Base-by-base conservation (phyloP, 2,797 vertebrate genomes). In the Neostethus bicornis region DNA sequence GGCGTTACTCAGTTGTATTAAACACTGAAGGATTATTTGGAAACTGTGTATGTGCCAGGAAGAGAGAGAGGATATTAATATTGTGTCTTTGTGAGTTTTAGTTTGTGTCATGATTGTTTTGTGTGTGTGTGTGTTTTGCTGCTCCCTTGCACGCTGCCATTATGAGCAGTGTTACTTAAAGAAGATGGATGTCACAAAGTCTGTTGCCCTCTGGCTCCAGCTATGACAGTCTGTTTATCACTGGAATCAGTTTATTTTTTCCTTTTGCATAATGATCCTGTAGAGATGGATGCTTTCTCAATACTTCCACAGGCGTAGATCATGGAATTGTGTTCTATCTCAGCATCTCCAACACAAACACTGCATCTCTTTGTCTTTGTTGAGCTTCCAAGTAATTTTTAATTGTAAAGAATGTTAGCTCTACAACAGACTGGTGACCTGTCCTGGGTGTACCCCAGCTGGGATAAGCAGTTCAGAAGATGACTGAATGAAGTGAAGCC, bases 151-250 rank as follows among this genome's bases (percentile, higher is more conserved):
- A 39, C 61, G 44, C 75, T 57, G 77, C 76, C 71, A 64, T 81
- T 79, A 81, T 58, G 81, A 81, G 77, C 69, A 13, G 64, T 34
- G 70, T 87, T 85, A 85, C 77, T 90, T 86, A 81, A 85, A 84
- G 80, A 84, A 87, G 84, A 90, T 85, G 77, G 79, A 87, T 90
- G 83, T 72, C 75, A 54, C 66, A 32, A 80, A 73, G 76, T 64
- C 70, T 61, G 70, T 73, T 87, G 81, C 78, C 87, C 84, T 86
- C 79, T 84, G 75, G 85, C 87, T 86, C 55, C 28, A 45, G 74
- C 77, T 80, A 70, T 79, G 85, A 85, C 78, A 84, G 71, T 82
- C 70, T 83, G 75, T 87, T 81, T 77, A 81, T 86, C 87, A 86
- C 51, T 64, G 61, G 55, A 70, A 84, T 51, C 65, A 80, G 73